These are phyloP conservation scores for Lacanobia wlatinum DNA, from an alignment of 2,888 invertebrate genomes.

Conservation along the genomic window DNA sequence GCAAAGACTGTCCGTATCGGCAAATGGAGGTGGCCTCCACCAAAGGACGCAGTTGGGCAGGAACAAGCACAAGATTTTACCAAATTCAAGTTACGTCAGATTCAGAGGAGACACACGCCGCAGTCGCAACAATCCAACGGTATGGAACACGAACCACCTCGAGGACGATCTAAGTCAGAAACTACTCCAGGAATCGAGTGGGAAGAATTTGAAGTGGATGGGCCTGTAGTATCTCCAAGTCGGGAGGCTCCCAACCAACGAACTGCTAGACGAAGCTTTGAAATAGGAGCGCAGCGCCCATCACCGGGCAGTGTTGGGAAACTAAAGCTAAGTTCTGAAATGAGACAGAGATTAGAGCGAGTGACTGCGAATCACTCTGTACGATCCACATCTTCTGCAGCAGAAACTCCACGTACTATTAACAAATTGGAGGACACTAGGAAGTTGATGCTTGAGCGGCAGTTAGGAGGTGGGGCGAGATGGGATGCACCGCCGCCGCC, in stretches of 20 bases:
- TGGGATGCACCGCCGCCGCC: slow-evolving; percentile 93
- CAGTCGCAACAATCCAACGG: slow-evolving; percentile 90
- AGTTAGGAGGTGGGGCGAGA: slow-evolving; percentile 93
- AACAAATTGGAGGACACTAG: slow-evolving; percentile 97
- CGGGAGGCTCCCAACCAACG: slow-evolving; percentile 85
- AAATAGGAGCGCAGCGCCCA: slow-evolving; percentile 95
- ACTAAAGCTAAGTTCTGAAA: slow-evolving; percentile 96
- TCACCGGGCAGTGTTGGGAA: slow-evolving; percentile 97
- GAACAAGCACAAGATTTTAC: slow-evolving; percentile 95
- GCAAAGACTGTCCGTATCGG: slow-evolving; percentile 98
- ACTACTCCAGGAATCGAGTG: slow-evolving; percentile 93
- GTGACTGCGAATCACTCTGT: slow-evolving; percentile 97
- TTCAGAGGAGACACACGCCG: slow-evolving; percentile 95
- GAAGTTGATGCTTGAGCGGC: slow-evolving; percentile 96
- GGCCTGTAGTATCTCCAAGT: slow-evolving; percentile 79
- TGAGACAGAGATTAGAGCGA: slow-evolving; percentile 96
- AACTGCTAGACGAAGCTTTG: slow-evolving; percentile 92
- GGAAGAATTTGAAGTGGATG: slow-evolving; percentile 96
- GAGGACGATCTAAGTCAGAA: slow-evolving; percentile 85
- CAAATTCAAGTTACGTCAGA: slow-evolving; percentile 96
- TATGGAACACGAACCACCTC: slow-evolving; percentile 82
- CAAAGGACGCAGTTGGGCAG: slow-evolving; percentile 92
- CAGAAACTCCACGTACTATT: slow-evolving; percentile 93
- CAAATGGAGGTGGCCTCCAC: slow-evolving; percentile 99
- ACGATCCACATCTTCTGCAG: slow-evolving; percentile 93